Base-by-base conservation (phyloP, 2,888 invertebrate species). In the Drosophila seclusa region DNA sequence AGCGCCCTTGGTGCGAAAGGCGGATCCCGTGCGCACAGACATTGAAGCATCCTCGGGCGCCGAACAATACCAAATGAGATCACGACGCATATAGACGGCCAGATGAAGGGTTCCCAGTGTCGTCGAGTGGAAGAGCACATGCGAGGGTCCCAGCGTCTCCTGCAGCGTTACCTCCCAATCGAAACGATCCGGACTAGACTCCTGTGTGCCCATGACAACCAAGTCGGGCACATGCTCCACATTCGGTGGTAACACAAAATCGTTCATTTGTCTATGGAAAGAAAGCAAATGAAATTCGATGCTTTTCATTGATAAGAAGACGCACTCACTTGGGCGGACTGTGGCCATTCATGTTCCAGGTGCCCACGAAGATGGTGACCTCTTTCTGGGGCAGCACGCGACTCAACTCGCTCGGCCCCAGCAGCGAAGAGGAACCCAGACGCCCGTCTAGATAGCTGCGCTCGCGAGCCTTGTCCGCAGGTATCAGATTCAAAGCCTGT, bases 341-440 rank as follows among this genome's bases (percentile, higher is more conserved):
- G 91, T 98, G 97, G 38, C 98, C 98, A 93, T 98, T 98, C 98
- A 99, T 98, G 92, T 99, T 99, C 98, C 99, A 99, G 31, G 98
- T 97, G 8, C 97, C 98, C 65, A 98, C 96, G 94, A 98, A 98
- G 85, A 99, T 95, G 78, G 95, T 96, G 0, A 98, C 95, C 93
- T 97, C 97, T 82, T 97, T 95, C 87, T 96, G 96, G 2, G 98
- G 98, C 87, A 99, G 95, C 52, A 97, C 96, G 92, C 97, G 96
- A 84, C 97, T 96, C 66, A 99, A 94, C 91, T 99, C 98, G 24
- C 95, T 95, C 3, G 96, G 95, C 0, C 98, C 98, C 52, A 98
- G 93, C 49, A 98, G 93, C 0, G 97, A 96, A 90, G 96, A 96
- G 1, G 96, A 96, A 48, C 97, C 97, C 67, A 97, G 94, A 82